A percentile compares a stretch with the other conserved stretches of the same genome.
phyloP scores from a whole-genome alignment of 2,797 vertebrate species.

The Petrocephalus schoutedeni region DNA sequence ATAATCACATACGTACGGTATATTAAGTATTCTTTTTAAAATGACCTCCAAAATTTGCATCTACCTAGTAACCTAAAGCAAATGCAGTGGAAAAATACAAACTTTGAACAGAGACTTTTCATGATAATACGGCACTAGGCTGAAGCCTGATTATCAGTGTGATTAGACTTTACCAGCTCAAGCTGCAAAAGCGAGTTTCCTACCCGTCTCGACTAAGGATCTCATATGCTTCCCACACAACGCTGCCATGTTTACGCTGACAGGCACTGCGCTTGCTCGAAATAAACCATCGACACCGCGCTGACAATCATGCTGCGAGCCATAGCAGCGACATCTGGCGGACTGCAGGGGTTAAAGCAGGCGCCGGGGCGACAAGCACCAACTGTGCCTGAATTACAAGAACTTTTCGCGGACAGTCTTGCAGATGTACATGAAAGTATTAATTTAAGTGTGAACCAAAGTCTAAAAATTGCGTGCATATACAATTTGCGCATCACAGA shows the following conservation, averaged over 20 bases:
- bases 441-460: not conserved
- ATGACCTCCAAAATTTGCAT: not conserved
- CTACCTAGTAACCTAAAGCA: not conserved
- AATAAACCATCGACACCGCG: not conserved
- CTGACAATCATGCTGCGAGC: not conserved
- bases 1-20: not conserved
- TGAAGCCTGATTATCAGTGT: not conserved
- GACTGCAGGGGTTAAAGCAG: not conserved
- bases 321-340: not conserved
- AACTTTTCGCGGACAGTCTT: not conserved
- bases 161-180: not conserved
- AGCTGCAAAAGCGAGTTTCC: slow-evolving; percentile 1
- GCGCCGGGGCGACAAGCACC: not conserved
- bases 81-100: not conserved
- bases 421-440: not conserved
- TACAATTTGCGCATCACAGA: not conserved
- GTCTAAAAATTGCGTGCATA: not conserved
- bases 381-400: not conserved
- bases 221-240: slow-evolving; percentile 31
- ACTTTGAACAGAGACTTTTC: not conserved
- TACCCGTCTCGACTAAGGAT: slow-evolving; percentile 51
- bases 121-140: not conserved
- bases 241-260: slow-evolving; percentile 60
- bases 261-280: slow-evolving; percentile 39
- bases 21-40: not conserved